phyloP scores from a whole-genome alignment of 2,888 invertebrate species.

The Drosophila rubida region DNA sequence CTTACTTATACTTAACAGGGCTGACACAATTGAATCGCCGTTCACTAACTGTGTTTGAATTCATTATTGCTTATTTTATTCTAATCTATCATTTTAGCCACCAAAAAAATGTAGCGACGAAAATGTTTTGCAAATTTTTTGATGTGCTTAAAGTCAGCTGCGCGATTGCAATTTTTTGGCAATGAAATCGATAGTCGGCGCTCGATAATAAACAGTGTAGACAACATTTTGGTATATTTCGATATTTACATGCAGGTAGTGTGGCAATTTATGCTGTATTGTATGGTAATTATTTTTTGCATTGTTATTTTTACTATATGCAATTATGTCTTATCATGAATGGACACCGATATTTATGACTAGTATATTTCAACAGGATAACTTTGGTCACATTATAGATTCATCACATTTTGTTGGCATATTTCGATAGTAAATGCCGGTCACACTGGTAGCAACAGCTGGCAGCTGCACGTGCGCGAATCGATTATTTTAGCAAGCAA shows the following conservation, averaged over 20 bases:
- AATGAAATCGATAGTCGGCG: not conserved
- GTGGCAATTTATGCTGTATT: too few species aligned
- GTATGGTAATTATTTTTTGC: too few species aligned
- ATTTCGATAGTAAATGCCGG: not conserved
- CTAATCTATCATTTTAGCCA: not conserved
- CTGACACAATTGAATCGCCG: constrained; percentile 30
- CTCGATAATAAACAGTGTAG: not conserved
- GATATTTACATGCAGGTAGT: too few species aligned
- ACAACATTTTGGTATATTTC: not conserved
- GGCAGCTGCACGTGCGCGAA: constrained; percentile 41
- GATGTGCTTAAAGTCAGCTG: not conserved
- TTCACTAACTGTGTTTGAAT: not conserved
- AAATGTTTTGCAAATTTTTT: not conserved
- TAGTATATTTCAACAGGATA: not conserved
- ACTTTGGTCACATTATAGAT: not conserved
- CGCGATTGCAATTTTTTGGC: constrained; percentile 1
- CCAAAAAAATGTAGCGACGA: not conserved
- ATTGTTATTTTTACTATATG: too few species aligned
- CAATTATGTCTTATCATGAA: too few species aligned
- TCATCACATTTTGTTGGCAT: not conserved
- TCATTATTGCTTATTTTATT: not conserved
- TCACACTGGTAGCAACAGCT: constrained; percentile 2
- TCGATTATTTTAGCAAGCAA: constrained; percentile 1
- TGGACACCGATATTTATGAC: not conserved
- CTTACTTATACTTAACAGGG: constrained; percentile 12